A percentile compares a stretch with the other conserved stretches of the same genome.
Evolutionary conservation across 2,113 vertebrate species (phyloP).

Genomic region (Melanerpes formicivorus): DNA sequence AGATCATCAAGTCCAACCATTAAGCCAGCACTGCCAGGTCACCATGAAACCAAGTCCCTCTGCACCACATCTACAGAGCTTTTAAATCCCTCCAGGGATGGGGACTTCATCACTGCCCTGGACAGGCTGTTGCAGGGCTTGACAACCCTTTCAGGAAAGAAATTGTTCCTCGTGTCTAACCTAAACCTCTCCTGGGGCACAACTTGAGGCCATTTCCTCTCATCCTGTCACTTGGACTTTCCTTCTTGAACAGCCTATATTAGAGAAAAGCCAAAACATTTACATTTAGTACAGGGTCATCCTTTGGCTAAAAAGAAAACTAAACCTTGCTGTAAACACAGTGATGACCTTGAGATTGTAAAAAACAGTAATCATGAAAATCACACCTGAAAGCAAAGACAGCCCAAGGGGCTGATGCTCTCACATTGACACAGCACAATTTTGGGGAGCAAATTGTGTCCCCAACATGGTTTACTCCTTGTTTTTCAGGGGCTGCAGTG

Average conservation of each 20-base stretch:
- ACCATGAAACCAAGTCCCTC: no score
- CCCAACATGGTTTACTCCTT: not conserved
- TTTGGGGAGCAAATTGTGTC: fast-evolving
- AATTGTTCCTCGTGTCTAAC: no score
- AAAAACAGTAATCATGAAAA: not conserved
- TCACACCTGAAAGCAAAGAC: not conserved
- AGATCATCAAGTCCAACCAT: no score
- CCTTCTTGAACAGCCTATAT: not conserved
- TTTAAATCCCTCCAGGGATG: no score
- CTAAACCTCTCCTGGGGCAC: no score
- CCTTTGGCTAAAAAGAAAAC: not conserved
- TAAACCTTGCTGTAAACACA: not conserved
- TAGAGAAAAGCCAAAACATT: not conserved
- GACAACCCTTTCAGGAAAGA: no score
- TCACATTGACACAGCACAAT: not conserved
- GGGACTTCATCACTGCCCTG: no score
- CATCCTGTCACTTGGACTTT: not conserved
- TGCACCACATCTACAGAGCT: no score
- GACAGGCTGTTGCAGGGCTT: no score
- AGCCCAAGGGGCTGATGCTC: not conserved
- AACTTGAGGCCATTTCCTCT: no score
- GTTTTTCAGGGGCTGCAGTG: not conserved
- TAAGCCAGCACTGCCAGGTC: no score
- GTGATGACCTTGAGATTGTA: not conserved
- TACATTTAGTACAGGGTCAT: not conserved